These are phyloP conservation scores for Drosophila anomalata DNA, from an alignment of 2,888 invertebrate species.

Conservation along the genomic window DNA sequence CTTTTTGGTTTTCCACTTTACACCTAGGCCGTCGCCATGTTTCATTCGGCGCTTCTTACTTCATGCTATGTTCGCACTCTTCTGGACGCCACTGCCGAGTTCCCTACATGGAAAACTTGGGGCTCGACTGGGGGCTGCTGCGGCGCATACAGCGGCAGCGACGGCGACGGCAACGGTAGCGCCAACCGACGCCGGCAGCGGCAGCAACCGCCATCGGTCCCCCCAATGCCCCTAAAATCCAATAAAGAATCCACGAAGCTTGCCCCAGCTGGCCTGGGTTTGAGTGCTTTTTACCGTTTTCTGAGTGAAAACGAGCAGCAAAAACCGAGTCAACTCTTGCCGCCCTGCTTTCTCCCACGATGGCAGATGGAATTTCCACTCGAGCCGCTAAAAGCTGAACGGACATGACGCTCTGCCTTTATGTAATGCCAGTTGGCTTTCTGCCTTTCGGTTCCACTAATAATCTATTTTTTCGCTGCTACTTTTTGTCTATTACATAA, in stretches of 20 bases:
- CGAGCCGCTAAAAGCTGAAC: slow-evolving; percentile 10
- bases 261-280: slow-evolving; percentile 14
- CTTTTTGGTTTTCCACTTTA: slow-evolving; percentile 71
- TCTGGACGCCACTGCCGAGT: slow-evolving; percentile 83
- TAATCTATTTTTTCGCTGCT: slow-evolving; percentile 69
- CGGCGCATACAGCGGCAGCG: slow-evolving; percentile 53
- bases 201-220: not conserved
- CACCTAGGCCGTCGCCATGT: slow-evolving; percentile 62
- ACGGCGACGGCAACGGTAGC: slow-evolving; percentile 48
- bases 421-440: slow-evolving; percentile 56
- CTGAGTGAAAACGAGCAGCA: not conserved
- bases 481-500: slow-evolving; percentile 70
- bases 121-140: slow-evolving; percentile 49
- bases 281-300: slow-evolving; percentile 29
- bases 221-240: slow-evolving; percentile 36
- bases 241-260: slow-evolving; percentile 33
- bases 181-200: slow-evolving; percentile 45
- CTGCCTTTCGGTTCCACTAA: slow-evolving; percentile 54
- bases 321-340: not conserved
- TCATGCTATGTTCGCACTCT: slow-evolving; percentile 83
- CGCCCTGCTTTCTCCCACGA: slow-evolving; percentile 5
- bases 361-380: slow-evolving; percentile 8
- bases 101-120: slow-evolving; percentile 82
- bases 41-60: slow-evolving; percentile 80
- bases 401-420: slow-evolving; percentile 22